Conservation (phyloP, 2,797 vertebrate species). For the Acanthurus lineatus region DNA sequence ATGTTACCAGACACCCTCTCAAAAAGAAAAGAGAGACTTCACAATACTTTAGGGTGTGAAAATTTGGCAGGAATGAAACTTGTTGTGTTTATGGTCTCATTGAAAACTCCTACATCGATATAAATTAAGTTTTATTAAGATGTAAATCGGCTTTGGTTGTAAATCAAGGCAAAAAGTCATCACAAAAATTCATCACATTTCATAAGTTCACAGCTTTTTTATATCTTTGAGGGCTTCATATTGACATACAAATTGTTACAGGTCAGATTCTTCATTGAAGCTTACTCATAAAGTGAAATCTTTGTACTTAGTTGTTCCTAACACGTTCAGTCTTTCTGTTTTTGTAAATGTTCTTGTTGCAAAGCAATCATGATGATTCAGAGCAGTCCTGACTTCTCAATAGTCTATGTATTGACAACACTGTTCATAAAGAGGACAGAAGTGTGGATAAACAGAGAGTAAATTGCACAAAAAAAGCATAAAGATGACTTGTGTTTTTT, state of each 20-base stretch:
- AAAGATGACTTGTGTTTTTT: constrained; percentile 33
- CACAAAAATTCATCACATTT: not conserved
- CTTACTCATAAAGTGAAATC: constrained; percentile 15
- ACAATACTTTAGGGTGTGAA: not conserved
- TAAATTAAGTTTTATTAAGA: not conserved
- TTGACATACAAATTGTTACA: not conserved
- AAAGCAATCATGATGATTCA: constrained; percentile 48
- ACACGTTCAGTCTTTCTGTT: constrained; percentile 35
- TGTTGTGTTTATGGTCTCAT: not conserved
- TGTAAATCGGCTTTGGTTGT: not conserved
- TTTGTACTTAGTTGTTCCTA: constrained; percentile 17
- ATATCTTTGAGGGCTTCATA: not conserved
- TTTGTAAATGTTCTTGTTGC: constrained; percentile 47
- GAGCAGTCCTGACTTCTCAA: constrained; percentile 29
- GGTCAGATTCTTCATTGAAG: not conserved
- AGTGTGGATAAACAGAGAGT: constrained; percentile 46
- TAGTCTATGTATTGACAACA: constrained; percentile 25
- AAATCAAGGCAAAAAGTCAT: not conserved
- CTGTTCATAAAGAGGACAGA: constrained; percentile 31
- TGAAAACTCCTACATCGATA: not conserved
- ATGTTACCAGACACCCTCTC: not conserved
- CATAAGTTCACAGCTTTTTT: constrained; percentile 7
- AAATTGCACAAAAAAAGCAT: constrained; percentile 43
- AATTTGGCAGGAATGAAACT: not conserved
- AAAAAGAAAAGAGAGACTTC: not conserved